These are phyloP conservation scores for Bombus waltoni DNA, from an alignment of 1,140 invertebrate genomes.

Conservation along the genomic window DNA sequence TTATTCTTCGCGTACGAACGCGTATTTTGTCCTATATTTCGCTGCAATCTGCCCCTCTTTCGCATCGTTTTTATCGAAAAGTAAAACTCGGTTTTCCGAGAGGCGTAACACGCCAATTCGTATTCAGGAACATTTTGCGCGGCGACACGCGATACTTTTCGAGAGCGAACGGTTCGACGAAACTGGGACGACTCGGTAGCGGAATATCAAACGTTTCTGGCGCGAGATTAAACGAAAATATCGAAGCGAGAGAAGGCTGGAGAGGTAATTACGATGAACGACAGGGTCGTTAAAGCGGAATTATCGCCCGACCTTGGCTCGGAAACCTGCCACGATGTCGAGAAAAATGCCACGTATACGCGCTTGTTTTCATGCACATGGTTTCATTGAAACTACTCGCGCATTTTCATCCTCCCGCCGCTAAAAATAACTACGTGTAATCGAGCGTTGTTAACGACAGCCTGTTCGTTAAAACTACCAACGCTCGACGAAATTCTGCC, in stretches of 20 bases:
- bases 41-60: neutral
- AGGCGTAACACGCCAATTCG: neutral
- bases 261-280: neutral
- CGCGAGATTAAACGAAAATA: constrained; percentile 4
- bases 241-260: neutral
- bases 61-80: neutral
- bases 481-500: neutral
- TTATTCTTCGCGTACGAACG: no score
- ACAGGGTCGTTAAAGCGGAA: constrained; percentile 16
- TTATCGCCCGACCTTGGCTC: constrained; percentile 30
- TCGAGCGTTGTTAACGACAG: neutral
- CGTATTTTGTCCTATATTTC: no score
- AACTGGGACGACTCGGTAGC: neutral
- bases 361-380: neutral
- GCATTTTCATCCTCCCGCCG: neutral
- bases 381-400: neutral
- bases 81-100: neutral
- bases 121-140: neutral
- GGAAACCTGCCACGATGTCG: neutral
- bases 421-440: constrained; percentile 10
- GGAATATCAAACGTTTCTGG: constrained; percentile 5
- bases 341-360: neutral
- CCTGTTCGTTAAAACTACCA: neutral
- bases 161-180: no score
- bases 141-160: neutral